phyloP scores from a whole-genome alignment of 2,888 invertebrate genomes.

The Cosmia trapezina region DNA sequence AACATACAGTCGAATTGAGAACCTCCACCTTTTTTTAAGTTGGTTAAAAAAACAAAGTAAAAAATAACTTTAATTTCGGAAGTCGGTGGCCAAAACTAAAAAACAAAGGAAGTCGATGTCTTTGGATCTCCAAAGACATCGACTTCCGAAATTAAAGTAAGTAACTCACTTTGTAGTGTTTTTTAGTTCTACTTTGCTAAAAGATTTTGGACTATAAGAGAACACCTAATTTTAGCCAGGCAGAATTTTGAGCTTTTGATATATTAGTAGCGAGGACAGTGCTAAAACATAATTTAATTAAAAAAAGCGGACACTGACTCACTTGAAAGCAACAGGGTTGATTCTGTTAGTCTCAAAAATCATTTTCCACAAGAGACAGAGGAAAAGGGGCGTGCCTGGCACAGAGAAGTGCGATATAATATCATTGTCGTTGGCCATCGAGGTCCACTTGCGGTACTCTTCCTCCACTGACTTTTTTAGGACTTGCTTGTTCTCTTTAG shows the following conservation, averaged over 20 bases:
- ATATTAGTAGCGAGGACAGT: not conserved
- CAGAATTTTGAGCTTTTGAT: not conserved
- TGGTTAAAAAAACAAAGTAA: too few species aligned
- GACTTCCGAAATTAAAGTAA: too few species aligned
- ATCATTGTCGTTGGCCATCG: conserved; percentile 99
- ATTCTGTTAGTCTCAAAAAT: conserved; percentile 98
- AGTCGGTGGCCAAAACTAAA: too few species aligned
- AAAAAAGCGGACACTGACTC: conserved; percentile 65
- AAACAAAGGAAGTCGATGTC: too few species aligned
- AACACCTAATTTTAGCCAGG: not conserved
- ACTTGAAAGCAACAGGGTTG: conserved; percentile 98
- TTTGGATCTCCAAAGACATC: too few species aligned
- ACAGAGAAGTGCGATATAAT: conserved; percentile 98
- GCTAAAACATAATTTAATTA: not conserved
- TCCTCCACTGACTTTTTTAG: conserved; percentile 98
- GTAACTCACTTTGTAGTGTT: too few species aligned
- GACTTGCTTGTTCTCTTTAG: conserved; percentile 97
- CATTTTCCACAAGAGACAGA: conserved; percentile 98
- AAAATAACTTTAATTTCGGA: too few species aligned
- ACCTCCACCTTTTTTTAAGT: too few species aligned
- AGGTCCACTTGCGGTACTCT: conserved; percentile 98
- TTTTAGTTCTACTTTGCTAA: not conserved
- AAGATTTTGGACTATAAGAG: not conserved
- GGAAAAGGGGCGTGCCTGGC: conserved; percentile 97
- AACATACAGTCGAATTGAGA: too few species aligned